Conservation (phyloP, 2,113 vertebrate species). For the Calypte anna region DNA sequence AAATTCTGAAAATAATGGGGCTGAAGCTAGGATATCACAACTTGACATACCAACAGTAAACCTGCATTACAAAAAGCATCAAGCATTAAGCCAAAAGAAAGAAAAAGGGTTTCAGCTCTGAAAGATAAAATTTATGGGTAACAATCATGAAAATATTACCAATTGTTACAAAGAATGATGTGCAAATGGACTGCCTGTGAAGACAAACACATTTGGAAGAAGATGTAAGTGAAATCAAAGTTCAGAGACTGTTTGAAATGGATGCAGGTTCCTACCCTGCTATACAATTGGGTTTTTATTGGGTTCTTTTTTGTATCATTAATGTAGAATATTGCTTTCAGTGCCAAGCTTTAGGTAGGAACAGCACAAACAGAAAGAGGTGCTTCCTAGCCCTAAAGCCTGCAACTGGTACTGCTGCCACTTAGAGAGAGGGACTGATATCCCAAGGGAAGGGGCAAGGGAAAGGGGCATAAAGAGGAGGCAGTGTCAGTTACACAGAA, state of each 20-base stretch:
- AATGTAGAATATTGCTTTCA: neutral
- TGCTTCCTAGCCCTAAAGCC: neutral
- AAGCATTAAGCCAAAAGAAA: neutral
- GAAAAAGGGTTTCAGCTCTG: neutral
- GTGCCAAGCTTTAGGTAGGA: neutral
- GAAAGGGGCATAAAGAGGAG: neutral
- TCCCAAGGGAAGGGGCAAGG: accelerated
- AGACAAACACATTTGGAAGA: neutral
- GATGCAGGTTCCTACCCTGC: neutral
- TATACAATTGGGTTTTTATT: neutral
- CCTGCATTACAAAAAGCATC: neutral
- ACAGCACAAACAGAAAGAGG: neutral
- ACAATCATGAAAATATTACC: neutral
- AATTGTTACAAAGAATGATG: neutral
- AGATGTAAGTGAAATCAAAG: neutral
- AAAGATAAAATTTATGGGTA: neutral
- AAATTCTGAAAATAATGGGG: neutral
- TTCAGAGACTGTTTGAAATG: neutral
- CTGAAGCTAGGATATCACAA: neutral
- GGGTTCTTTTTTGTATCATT: neutral
- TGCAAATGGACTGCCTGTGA: neutral
- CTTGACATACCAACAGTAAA: neutral
- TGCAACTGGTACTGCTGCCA: neutral
- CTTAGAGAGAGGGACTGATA: neutral
- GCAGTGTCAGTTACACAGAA: neutral